Conservation (phyloP, 2,888 invertebrate genomes). For the Deroplatys truncata region DNA sequence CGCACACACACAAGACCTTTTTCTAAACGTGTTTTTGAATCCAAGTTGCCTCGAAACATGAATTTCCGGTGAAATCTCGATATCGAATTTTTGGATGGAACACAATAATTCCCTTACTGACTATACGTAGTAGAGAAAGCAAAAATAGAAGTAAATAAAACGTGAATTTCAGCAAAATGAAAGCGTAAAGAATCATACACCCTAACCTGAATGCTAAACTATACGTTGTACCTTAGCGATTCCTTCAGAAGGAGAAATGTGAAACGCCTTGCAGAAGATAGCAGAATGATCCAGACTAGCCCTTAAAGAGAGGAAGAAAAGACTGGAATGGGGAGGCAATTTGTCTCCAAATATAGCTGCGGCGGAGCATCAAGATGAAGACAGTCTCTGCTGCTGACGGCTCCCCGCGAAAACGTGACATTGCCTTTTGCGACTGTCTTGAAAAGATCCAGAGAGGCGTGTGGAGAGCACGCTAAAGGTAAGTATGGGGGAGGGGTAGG, state of each 20-base stretch:
- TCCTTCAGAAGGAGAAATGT: not conserved
- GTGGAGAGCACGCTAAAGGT: not conserved
- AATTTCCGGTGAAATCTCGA: too few species aligned
- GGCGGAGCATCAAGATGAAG: not conserved
- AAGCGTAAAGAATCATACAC: too few species aligned
- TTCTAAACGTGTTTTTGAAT: too few species aligned
- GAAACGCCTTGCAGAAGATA: not conserved
- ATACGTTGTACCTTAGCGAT: not conserved
- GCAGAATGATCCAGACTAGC: not conserved
- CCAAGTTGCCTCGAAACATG: too few species aligned
- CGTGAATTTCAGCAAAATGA: too few species aligned
- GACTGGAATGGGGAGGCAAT: not conserved
- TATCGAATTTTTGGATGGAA: too few species aligned
- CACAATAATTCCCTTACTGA: too few species aligned
- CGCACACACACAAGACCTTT: too few species aligned
- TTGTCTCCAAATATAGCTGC: not conserved
- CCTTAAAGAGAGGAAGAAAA: not conserved
- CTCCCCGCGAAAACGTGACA: not conserved
- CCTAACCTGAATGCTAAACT: too few species aligned
- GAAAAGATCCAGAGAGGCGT: not conserved
- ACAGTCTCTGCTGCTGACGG: not conserved
- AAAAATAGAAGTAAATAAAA: too few species aligned
- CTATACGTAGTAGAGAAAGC: too few species aligned
- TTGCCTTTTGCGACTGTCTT: not conserved
- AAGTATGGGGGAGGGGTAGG: not conserved